Evolutionary conservation across 2,113 vertebrate species (phyloP), one percentile per base, ranked within the genome.

Genomic region (Callionymus lyra): DNA sequence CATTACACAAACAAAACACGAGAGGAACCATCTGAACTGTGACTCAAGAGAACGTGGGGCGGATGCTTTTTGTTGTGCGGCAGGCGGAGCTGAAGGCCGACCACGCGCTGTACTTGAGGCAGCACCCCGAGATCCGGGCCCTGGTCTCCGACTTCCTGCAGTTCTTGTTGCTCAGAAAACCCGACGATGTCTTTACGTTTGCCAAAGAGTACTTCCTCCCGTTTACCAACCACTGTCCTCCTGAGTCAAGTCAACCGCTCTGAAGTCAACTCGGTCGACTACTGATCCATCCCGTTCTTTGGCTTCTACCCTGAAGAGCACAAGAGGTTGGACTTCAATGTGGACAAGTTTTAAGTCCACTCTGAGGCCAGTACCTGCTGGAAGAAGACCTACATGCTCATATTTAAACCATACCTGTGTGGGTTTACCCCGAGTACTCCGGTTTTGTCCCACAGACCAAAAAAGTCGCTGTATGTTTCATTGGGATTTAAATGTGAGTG

Each of bases 61-160:
- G 32, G 21, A n/a, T 44, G 15, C 19, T 11, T 68, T 19, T 50
- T 4, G 44, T 4, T 0, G 9, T 60, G 34, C 43, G 47, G 16
- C 80, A 98, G 95, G 91, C 89, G 34, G 86, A 90, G 52, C 80
- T 96, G 16, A 85, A 82, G 12, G 79, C 72, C 0, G 81, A 85
- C 51, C 86, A 96, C 6, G 14, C 36, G 12, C 66, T 71, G 1
- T 97, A 95, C 15, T 6, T 91, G 13, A 79, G 72, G 44, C 82
- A 82, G 16, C 91, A 95, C 51, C 93, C 94, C 0, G 91, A 98
- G 53, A 74, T 94, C 41, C 70, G 47, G 11, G 72, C 74, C 0
- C 70, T 97, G 6, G 38, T 93, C 43, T 83, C 87, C 0, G 91
- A 98, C 69, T 99, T 98, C 63, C 65, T 98, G 46, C 89, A 90